Percentiles rank a stretch among this genome's conserved stretches.
Evolutionary conservation across 2,888 invertebrate genomes (phyloP).

Genomic region (Plebejus melissa): DNA sequence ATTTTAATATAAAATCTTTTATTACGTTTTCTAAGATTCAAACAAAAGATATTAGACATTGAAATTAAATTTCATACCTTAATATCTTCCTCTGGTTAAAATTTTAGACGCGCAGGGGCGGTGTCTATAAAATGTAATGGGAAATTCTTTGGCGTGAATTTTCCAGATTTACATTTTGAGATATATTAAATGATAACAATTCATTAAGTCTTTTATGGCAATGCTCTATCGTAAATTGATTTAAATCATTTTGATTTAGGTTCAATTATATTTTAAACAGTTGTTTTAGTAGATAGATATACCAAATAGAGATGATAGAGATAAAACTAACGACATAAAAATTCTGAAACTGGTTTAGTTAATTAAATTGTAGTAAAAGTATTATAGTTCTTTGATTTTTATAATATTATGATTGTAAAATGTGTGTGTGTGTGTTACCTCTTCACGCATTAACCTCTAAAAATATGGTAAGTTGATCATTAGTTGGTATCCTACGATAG

Average conservation of each 20-base stretch:
- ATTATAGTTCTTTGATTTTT: too few species aligned
- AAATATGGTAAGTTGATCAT: too few species aligned
- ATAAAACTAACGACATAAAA: too few species aligned
- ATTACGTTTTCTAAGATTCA: slow-evolving; percentile 6
- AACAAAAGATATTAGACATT: slow-evolving; percentile 21
- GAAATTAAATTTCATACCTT: slow-evolving; percentile 27
- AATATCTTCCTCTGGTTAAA: slow-evolving; percentile 16
- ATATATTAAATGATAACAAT: slow-evolving; percentile 15
- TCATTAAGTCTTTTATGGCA: neutral
- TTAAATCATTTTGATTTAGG: neutral
- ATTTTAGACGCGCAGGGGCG: neutral
- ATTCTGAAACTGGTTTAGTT: too few species aligned
- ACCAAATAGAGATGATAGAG: too few species aligned
- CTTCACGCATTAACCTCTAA: too few species aligned
- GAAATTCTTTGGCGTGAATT: slow-evolving; percentile 30
- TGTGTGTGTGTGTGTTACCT: too few species aligned
- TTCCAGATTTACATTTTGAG: slow-evolving; percentile 9
- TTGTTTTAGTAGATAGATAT: too few species aligned
- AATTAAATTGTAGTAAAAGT: too few species aligned
- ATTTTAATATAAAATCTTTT: slow-evolving; percentile 19
- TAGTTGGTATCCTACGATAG: too few species aligned
- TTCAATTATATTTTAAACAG: neutral
- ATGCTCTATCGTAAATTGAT: neutral
- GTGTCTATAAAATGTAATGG: slow-evolving; percentile 20
- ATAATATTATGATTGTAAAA: too few species aligned